Evolutionary conservation across 2,797 vertebrate genomes (phyloP), one percentile per base, ranked within the genome.

Genomic region (Aphelocoma californica): DNA sequence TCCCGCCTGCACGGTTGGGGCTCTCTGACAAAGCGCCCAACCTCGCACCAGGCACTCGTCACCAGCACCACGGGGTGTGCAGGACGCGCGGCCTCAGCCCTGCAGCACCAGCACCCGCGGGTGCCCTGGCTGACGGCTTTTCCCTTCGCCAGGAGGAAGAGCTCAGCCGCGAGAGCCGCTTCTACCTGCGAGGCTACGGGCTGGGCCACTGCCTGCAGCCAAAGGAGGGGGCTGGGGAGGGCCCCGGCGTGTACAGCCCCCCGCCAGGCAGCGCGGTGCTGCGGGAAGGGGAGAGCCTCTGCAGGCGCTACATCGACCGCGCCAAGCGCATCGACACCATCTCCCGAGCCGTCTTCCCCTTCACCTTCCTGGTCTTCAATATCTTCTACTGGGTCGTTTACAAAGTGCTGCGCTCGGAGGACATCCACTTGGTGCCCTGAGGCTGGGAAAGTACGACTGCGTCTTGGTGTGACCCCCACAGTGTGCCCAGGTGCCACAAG

Each of bases 341-440:
- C 95, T 99, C 99, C 77, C 95, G 98, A 86, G 99, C 99, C 0
- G 97, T 99, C 92, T 99, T 99, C 92, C 99, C 99, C 51, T 97
- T 99, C 96, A 98, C 98, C 96, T 99, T 99, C 97, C 98, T 99
- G 92, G 97, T 99, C 94, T 99, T 99, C 97, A 99, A 99, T 91
- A 97, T 99, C 97, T 99, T 99, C 97, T 99, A 99, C 97, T 99
- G 99, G 99, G 92, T 99, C n/a, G 96, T 99, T 89, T 99, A 99
- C 96, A 99, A 99, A 98, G 99, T 99, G 94, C 98, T 99, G 97
- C 97, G 97, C 95, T 98, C 98, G 1, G 99, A 99, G 97, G 99
- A 99, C 95, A 98, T 99, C 95, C 99, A 99, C 92, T 94, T 97
- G 26, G 97, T 98, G 96, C 98, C 98, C 97, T 99, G 98, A 98